phyloP scores from a whole-genome alignment of 2,888 invertebrate species.

The Coenonympha arcania region DNA sequence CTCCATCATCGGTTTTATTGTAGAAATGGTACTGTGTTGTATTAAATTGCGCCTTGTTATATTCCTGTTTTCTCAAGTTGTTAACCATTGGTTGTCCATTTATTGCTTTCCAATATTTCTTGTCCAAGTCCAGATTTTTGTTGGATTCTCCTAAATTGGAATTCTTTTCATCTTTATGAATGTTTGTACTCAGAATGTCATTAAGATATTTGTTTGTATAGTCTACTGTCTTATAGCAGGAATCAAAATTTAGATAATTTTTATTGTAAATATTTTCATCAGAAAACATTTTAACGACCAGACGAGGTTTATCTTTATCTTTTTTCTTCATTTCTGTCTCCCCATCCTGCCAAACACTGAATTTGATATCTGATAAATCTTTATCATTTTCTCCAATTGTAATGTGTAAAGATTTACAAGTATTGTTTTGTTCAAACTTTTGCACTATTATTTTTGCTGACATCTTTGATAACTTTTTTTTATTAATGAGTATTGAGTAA shows the following conservation, averaged over 20 bases:
- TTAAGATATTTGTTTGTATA: slow-evolving; percentile 27
- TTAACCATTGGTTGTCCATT: background rate
- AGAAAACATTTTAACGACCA: slow-evolving; percentile 59
- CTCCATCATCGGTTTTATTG: slow-evolving; percentile 4
- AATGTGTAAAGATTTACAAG: slow-evolving; percentile 54
- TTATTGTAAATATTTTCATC: slow-evolving; percentile 43
- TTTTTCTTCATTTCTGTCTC: slow-evolving; percentile 42
- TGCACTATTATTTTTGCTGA: slow-evolving; percentile 63
- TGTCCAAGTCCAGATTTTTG: background rate
- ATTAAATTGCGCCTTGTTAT: background rate
- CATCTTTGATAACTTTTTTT: slow-evolving; percentile 42
- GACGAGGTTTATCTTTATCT: slow-evolving; percentile 46
- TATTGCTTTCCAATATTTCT: background rate
- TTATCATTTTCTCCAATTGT: slow-evolving; percentile 46
- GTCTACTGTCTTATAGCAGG: slow-evolving; percentile 47
- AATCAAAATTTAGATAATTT: slow-evolving; percentile 52
- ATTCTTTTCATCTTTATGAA: background rate
- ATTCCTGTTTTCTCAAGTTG: background rate
- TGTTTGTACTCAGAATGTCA: slow-evolving; percentile 6
- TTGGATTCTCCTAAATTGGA: background rate
- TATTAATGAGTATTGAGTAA: background rate
- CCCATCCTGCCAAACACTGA: slow-evolving; percentile 56
- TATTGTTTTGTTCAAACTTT: slow-evolving; percentile 56
- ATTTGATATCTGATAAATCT: slow-evolving; percentile 37
- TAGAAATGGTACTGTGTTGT: background rate